phyloP scores from a whole-genome alignment of 1,140 invertebrate genomes.

The Eumaeus atala region DNA sequence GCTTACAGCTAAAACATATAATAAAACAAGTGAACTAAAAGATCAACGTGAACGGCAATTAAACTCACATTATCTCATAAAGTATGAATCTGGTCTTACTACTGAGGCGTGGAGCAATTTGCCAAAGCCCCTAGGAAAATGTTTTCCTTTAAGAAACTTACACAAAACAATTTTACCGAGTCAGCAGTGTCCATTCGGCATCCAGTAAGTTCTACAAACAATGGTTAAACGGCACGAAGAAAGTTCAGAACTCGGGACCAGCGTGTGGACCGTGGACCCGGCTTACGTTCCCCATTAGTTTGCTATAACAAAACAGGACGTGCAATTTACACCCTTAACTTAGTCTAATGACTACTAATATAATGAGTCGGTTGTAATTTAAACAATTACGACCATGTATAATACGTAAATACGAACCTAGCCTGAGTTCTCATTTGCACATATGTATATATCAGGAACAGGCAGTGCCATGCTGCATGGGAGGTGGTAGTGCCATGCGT shows the following conservation, averaged over 20 bases:
- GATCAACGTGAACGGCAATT: conserved; percentile 40
- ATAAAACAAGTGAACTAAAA: conserved; percentile 6
- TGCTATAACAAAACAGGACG: conserved; percentile 4
- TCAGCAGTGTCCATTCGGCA: conserved; percentile 30
- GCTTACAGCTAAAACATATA: not conserved
- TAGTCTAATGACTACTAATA: too few relatives aligned
- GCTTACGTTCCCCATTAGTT: conserved; percentile 19
- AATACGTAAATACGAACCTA: too few relatives aligned
- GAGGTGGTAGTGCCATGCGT: too few relatives aligned
- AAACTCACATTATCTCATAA: conserved; percentile 60
- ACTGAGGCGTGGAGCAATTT: conserved; percentile 47
- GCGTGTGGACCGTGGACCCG: conserved; percentile 37
- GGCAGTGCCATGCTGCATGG: too few relatives aligned
- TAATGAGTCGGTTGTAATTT: too few relatives aligned
- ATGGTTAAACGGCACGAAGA: conserved; percentile 63
- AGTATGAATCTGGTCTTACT: conserved; percentile 46
- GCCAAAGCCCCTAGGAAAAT: conserved; percentile 61
- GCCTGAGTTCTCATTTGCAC: too few relatives aligned
- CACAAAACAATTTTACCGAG: conserved; percentile 36
- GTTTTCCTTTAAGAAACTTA: conserved; percentile 50
- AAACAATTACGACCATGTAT: too few relatives aligned
- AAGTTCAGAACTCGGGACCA: conserved; percentile 45
- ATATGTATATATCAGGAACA: too few relatives aligned
- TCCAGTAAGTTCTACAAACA: conserved; percentile 57
- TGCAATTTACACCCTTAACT: conserved; percentile 14